Percentiles rank a stretch among this genome's conserved stretches.
phyloP scores from a whole-genome alignment of 1,140 invertebrate species.

The Penaeus vannamei region DNA sequence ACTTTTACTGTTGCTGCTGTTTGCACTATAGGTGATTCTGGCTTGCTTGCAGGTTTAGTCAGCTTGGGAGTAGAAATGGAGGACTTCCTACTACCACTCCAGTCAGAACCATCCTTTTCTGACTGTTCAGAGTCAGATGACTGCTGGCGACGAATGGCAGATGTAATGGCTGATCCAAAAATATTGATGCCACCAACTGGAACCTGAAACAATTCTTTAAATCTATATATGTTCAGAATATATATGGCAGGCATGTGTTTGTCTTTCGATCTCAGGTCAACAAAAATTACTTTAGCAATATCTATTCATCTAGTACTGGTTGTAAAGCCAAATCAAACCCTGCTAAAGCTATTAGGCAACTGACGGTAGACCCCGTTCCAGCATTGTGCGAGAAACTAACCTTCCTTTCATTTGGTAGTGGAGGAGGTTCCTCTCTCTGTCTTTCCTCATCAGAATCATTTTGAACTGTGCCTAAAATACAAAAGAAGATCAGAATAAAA shows the following conservation, averaged over 20 bases:
- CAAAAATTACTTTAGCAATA: too few species aligned
- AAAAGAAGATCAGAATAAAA: background rate
- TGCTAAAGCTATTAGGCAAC: too few species aligned
- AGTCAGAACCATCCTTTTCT: background rate
- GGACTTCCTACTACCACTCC: background rate
- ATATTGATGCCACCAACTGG: conserved; percentile 60
- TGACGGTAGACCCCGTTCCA: too few species aligned
- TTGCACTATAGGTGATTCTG: background rate
- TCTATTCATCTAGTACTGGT: too few species aligned
- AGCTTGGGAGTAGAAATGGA: background rate
- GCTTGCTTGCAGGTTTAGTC: background rate
- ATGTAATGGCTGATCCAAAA: conserved; percentile 58
- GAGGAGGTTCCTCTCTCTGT: conserved; percentile 26
- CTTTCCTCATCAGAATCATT: conserved; percentile 16
- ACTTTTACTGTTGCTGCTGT: too few species aligned
- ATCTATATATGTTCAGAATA: background rate
- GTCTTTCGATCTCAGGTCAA: background rate
- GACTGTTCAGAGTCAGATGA: conserved; percentile 42
- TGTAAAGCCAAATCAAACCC: too few species aligned
- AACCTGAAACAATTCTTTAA: conserved; percentile 34
- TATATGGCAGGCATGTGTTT: background rate
- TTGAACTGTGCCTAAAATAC: conserved; percentile 2
- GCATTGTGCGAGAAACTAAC: background rate
- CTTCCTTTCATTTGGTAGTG: conserved; percentile 24
- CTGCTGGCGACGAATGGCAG: conserved; percentile 41